Evolutionary conservation across 2,888 invertebrate genomes (phyloP).

Genomic region (Eledone cirrhosa): DNA sequence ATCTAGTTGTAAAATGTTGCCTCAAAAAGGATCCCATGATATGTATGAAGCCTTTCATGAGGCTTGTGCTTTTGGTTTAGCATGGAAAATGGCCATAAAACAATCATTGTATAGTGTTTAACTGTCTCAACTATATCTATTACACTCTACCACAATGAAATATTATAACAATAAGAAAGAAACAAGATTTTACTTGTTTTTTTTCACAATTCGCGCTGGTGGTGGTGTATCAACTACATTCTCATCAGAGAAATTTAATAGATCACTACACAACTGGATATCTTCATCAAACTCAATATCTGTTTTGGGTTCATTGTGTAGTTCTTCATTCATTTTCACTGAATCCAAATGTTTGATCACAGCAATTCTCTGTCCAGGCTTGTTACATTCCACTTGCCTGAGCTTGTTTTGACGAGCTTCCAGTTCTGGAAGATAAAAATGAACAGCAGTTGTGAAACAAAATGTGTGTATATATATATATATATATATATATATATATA

Average conservation of each 20-base stretch:
- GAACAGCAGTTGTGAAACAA: not conserved
- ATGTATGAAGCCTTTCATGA: no score
- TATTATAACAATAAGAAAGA: no score
- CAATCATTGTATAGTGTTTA: no score
- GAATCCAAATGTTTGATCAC: not conserved
- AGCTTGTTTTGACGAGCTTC: not conserved
- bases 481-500: not conserved
- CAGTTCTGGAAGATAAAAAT: conserved; percentile 6
- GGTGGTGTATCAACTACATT: not conserved
- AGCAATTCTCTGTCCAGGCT: conserved; percentile 7
- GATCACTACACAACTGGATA: not conserved
- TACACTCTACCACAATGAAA: no score
- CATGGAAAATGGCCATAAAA: no score
- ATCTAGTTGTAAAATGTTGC: no score
- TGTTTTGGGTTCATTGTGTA: not conserved
- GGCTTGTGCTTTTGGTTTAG: no score
- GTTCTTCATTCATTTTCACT: not conserved
- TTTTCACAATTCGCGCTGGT: no score
- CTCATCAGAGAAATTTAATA: not conserved
- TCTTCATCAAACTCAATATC: not conserved
- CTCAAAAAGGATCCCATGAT: no score
- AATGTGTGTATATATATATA: not conserved
- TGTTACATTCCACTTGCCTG: conserved; percentile 15
- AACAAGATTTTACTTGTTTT: no score
- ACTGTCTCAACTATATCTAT: no score